Conservation (phyloP, 1,140 invertebrate genomes). For the Xylocopa sonorina region DNA sequence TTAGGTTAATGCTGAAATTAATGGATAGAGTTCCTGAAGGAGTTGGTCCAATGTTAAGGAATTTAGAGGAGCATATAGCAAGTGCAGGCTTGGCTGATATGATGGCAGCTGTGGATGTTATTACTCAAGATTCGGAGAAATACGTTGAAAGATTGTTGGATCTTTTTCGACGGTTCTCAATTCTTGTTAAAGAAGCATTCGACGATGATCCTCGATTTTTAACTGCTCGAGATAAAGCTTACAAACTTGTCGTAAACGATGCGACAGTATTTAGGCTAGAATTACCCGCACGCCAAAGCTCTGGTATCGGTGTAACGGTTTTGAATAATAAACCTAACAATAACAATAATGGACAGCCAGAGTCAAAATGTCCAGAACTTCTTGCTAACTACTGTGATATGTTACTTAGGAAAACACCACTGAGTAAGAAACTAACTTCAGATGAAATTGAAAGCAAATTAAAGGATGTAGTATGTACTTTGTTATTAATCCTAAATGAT, state of each 20-base stretch:
- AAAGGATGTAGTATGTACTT: conserved; percentile 91
- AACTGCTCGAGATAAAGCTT: conserved; percentile 98
- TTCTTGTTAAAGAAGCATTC: conserved; percentile 96
- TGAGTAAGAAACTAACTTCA: conserved; percentile 97
- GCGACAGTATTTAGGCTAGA: conserved; percentile 96
- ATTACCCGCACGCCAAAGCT: conserved; percentile 85
- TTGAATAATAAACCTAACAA: conserved; percentile 74
- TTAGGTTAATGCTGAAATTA: conserved; percentile 96
- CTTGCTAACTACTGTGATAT: conserved; percentile 99
- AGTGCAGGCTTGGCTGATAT: conserved; percentile 97
- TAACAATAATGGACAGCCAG: conserved; percentile 84
- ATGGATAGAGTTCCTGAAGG: conserved; percentile 97
- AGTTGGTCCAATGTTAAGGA: conserved; percentile 94
- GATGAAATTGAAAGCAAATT: conserved; percentile 98
- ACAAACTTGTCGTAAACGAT: conserved; percentile 99
- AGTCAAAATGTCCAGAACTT: conserved; percentile 99
- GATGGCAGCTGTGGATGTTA: conserved; percentile 97
- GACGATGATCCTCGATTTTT: conserved; percentile 98
- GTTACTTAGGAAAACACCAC: conserved; percentile 96
- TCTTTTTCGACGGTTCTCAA: conserved; percentile 96
- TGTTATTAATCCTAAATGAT: background rate
- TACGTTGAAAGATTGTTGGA: conserved; percentile 98
- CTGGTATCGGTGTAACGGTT: conserved; percentile 70
- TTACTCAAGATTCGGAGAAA: conserved; percentile 99
- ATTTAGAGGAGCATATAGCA: conserved; percentile 96